Evolutionary conservation across 2,113 vertebrate genomes (phyloP).

Genomic region (Pelvicachromis taeniatus): DNA sequence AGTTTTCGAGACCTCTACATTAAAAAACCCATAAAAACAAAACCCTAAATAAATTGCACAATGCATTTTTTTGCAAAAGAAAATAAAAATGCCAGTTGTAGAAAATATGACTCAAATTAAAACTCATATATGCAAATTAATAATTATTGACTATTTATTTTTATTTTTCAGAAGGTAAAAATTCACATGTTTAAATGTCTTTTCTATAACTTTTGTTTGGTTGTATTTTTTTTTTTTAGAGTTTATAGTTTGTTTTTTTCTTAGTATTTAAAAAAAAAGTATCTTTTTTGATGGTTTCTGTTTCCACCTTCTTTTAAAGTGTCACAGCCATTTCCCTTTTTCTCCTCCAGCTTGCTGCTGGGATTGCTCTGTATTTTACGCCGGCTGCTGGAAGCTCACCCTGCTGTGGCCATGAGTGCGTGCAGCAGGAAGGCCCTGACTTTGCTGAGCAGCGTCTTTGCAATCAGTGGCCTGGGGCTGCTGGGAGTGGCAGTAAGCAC

Average conservation of each 20-base stretch:
- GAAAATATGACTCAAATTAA: background rate
- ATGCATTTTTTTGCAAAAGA: background rate
- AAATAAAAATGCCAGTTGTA: background rate
- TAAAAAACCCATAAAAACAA: background rate
- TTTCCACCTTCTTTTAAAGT: background rate
- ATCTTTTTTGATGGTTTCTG: background rate
- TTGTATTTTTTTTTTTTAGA: no score
- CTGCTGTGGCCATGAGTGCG: slow-evolving; percentile 72
- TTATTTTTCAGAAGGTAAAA: background rate
- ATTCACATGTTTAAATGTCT: background rate
- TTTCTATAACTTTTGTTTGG: background rate
- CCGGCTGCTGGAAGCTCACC: background rate
- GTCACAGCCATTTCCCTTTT: background rate
- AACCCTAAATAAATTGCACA: background rate
- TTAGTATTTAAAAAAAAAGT: background rate
- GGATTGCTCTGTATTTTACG: background rate
- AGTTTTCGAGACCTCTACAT: background rate
- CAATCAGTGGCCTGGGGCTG: slow-evolving; percentile 84
- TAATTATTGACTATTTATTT: background rate
- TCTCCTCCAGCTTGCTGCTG: background rate
- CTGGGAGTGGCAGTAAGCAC: slow-evolving; percentile 89
- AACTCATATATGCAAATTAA: background rate
- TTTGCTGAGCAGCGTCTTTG: slow-evolving; percentile 88
- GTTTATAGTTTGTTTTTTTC: background rate
- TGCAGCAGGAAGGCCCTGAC: slow-evolving; percentile 88